Evolutionary conservation across 2,797 vertebrate genomes (phyloP).

Genomic region (Rhabdomys pumilio): DNA sequence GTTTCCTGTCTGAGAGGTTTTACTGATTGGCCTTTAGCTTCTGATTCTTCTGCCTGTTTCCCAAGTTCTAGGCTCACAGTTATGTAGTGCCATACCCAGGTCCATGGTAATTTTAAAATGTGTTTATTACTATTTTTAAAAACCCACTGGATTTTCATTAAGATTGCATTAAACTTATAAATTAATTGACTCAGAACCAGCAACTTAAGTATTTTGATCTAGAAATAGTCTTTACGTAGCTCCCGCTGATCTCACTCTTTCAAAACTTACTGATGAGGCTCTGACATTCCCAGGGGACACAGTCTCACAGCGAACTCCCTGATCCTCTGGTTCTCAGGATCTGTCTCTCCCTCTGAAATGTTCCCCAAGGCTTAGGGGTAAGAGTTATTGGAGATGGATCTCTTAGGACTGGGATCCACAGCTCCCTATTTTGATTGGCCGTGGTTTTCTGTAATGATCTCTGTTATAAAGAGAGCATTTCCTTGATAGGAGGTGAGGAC

Average conservation of each 20-base stretch:
- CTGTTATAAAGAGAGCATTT: not conserved
- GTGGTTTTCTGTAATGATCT: not conserved
- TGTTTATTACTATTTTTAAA: not conserved
- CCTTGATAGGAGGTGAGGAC: not conserved
- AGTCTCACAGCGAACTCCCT: not conserved
- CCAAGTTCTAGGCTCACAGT: not conserved
- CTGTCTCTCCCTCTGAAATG: not conserved
- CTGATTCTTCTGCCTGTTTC: not conserved
- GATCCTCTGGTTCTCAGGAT: not conserved
- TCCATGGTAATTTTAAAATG: not conserved
- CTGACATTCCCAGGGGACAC: not conserved
- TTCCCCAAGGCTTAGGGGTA: not conserved
- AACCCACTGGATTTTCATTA: not conserved
- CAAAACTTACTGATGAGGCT: not conserved
- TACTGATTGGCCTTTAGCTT: not conserved
- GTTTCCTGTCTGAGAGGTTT: not conserved
- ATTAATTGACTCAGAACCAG: slow-evolving; percentile 21
- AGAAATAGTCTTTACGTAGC: not conserved
- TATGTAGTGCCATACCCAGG: not conserved
- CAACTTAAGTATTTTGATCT: slow-evolving; percentile 1
- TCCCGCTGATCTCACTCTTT: slow-evolving; percentile 8
- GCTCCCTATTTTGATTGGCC: not conserved
- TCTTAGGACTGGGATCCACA: not conserved
- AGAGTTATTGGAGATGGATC: not conserved
- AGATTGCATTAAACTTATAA: slow-evolving; percentile 22